These are phyloP conservation scores for Pseudeuparius sepicola DNA, from an alignment of 2,888 invertebrate genomes.

Conservation along the genomic window DNA sequence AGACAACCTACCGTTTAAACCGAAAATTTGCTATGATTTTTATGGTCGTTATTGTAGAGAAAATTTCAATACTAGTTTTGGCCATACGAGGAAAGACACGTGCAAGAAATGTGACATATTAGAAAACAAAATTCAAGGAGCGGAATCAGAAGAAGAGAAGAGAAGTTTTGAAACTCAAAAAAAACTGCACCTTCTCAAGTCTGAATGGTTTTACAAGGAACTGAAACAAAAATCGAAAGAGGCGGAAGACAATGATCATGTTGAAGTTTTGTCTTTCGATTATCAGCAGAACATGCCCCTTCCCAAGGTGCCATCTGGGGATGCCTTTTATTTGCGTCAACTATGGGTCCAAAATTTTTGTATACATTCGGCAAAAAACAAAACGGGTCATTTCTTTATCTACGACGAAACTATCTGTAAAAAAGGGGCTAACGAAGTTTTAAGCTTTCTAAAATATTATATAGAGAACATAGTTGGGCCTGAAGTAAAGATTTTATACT, in stretches of 20 bases:
- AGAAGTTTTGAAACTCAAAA: background rate
- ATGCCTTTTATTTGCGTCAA: slow-evolving; percentile 9
- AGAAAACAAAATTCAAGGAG: slow-evolving; percentile 1
- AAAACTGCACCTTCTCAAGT: slow-evolving; percentile 5
- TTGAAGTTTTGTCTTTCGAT: slow-evolving; percentile 4
- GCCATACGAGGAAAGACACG: background rate
- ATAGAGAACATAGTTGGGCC: slow-evolving; percentile 5
- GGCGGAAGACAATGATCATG: too few species aligned
- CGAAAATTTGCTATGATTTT: slow-evolving; percentile 8
- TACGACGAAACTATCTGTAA: slow-evolving; percentile 5
- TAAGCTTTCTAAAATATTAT: slow-evolving; percentile 6
- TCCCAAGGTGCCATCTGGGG: slow-evolving; percentile 7
- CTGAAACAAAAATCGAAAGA: slow-evolving; percentile 9
- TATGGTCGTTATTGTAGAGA: slow-evolving; percentile 5
- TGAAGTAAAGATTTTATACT: slow-evolving; percentile 8
- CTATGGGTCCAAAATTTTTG: slow-evolving; percentile 11
- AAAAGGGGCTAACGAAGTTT: slow-evolving; percentile 9
- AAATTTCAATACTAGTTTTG: slow-evolving; percentile 11
- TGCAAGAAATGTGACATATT: slow-evolving; percentile 4
- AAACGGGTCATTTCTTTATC: slow-evolving; percentile 7
- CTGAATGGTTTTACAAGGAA: slow-evolving; percentile 8
- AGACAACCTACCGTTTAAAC: slow-evolving; percentile 4
- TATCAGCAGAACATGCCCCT: too few species aligned
- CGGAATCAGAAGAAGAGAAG: too few species aligned
- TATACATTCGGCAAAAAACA: too few species aligned